A percentile compares a stretch with the other conserved stretches of the same genome.
These are phyloP conservation scores for Acromyrmex charruanus DNA, from an alignment of 1,140 invertebrate species.

Conservation along the genomic window DNA sequence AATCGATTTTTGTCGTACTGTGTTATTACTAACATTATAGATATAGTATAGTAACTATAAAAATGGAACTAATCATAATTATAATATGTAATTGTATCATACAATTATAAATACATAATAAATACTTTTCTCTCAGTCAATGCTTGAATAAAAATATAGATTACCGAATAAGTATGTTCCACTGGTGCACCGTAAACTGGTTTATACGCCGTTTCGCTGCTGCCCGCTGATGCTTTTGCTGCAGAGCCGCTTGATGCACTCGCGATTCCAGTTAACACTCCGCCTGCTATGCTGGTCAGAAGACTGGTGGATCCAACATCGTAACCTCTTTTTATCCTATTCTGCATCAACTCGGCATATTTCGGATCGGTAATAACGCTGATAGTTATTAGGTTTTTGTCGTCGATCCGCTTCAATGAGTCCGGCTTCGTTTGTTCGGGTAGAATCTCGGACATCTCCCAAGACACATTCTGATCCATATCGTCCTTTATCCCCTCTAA, in stretches of 20 bases:
- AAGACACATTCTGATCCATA: conserved; percentile 22
- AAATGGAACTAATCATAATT: no score
- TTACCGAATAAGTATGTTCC: conserved; percentile 66
- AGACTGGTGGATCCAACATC: conserved; percentile 78
- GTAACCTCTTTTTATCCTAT: conserved; percentile 78
- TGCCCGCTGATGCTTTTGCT: conserved; percentile 70
- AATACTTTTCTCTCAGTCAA: no score
- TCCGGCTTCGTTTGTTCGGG: conserved; percentile 14
- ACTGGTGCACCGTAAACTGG: conserved; percentile 74
- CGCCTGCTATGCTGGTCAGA: conserved; percentile 81
- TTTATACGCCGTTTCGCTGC: conserved; percentile 19
- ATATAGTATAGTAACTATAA: no score
- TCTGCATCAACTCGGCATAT: conserved; percentile 78
- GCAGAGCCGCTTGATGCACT: conserved; percentile 80
- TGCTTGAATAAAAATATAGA: neutral
- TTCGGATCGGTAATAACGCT: conserved; percentile 75
- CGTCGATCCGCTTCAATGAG: conserved; percentile 71
- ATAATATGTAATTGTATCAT: no score
- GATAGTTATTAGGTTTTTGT: conserved; percentile 55
- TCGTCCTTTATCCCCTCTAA: neutral
- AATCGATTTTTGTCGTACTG: no score
- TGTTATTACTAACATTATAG: no score
- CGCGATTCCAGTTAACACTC: conserved; percentile 80
- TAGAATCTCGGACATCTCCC: conserved; percentile 61
- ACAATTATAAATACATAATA: no score